Conservation (phyloP, 1,140 invertebrate species). For the Laupala kohalensis region DNA sequence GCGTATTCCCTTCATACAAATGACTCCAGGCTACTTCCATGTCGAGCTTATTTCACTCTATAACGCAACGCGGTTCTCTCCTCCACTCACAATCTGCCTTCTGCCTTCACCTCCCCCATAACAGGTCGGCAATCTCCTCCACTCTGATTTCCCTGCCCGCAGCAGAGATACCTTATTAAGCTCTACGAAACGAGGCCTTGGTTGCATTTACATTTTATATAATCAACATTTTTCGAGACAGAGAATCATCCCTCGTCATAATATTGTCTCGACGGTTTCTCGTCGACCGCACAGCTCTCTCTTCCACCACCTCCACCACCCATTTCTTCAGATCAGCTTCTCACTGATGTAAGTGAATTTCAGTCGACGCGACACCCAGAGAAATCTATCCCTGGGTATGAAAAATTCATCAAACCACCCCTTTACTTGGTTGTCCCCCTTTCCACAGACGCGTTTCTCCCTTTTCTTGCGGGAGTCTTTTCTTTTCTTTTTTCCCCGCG, state of each 20-base stretch:
- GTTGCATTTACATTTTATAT: not conserved
- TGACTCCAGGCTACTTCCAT: no score
- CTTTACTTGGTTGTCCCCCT: not conserved
- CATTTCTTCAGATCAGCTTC: not conserved
- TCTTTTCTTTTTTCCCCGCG: not conserved
- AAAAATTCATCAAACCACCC: conserved; percentile 11
- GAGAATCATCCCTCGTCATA: not conserved
- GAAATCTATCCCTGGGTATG: conserved; percentile 8
- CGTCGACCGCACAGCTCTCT: no score
- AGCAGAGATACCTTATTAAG: not conserved
- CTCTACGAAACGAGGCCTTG: not conserved
- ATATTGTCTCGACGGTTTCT: not conserved
- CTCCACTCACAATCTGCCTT: not conserved
- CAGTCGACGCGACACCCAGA: not conserved
- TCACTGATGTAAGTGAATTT: not conserved
- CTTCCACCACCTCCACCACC: not conserved
- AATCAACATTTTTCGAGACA: not conserved
- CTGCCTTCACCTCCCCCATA: no score
- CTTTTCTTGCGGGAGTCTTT: not conserved
- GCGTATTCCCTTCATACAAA: no score
- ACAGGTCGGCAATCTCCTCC: not conserved
- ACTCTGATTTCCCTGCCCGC: not conserved
- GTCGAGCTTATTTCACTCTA: no score
- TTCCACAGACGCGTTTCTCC: not conserved
- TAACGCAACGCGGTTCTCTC: not conserved